These are phyloP conservation scores for Bombus huntii DNA, from an alignment of 1,140 invertebrate genomes.

Conservation along the genomic window DNA sequence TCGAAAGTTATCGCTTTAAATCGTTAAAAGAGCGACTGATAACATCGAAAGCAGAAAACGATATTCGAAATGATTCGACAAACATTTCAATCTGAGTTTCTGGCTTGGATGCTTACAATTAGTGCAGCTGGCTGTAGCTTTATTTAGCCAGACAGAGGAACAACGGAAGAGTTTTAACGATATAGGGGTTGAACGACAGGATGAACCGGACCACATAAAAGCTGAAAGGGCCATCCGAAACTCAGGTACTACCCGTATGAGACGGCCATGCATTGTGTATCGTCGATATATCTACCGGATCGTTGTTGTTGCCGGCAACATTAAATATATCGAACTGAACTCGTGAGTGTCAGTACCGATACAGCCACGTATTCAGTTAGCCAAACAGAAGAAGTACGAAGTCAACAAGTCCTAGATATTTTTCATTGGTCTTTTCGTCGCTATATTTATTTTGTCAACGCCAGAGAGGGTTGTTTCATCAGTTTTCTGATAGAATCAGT, in stretches of 20 bases:
- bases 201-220: conserved; percentile 46
- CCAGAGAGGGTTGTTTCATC: not conserved
- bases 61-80: not conserved
- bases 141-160: conserved; percentile 45
- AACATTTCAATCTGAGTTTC: not conserved
- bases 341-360: conserved; percentile 21
- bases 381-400: not conserved
- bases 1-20: not conserved
- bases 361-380: not conserved
- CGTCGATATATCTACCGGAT: not conserved
- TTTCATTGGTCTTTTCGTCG: not conserved
- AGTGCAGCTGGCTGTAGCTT: conserved; percentile 1
- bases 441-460: not conserved
- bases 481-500: no score
- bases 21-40: not conserved
- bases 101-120: not conserved
- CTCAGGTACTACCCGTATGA: conserved; percentile 51
- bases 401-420: not conserved
- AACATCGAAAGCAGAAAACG: not conserved
- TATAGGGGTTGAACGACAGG: conserved; percentile 6
- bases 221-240: conserved; percentile 58
- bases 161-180: not conserved
- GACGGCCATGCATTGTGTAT: conserved; percentile 30
- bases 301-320: conserved; percentile 28
- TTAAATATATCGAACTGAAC: conserved; percentile 47